Conservation (phyloP, 2,113 vertebrate genomes). For the Dipodomys stephensi region DNA sequence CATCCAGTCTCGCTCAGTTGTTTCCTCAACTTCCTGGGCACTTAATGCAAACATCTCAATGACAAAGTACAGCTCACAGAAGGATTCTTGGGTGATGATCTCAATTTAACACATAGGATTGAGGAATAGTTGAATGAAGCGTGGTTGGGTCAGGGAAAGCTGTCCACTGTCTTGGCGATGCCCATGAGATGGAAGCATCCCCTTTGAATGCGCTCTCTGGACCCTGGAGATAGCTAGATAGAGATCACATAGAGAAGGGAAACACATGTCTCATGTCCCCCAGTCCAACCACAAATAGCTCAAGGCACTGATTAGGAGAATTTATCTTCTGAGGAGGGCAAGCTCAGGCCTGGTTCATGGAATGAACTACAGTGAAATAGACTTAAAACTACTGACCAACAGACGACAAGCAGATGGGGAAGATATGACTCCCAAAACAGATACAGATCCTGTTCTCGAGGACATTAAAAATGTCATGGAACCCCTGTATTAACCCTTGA, state of each 20-base stretch:
- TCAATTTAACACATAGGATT: not conserved
- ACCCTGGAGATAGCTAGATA: not conserved
- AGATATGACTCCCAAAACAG: not conserved
- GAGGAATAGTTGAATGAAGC: not conserved
- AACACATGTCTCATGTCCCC: not conserved
- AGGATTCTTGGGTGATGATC: not conserved
- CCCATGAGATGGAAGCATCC: not conserved
- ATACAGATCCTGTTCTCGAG: not conserved
- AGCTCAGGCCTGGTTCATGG: not conserved
- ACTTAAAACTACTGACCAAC: not conserved
- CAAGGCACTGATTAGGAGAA: not conserved
- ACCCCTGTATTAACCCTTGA: not conserved
- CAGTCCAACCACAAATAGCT: not conserved
- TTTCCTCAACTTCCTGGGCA: not conserved
- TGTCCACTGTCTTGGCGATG: not conserved
- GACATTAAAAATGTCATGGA: not conserved
- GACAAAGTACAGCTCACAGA: not conserved
- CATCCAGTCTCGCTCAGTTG: not conserved
- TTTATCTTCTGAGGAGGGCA: not conserved
- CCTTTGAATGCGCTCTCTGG: not conserved
- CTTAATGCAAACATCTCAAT: not conserved
- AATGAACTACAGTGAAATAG: not conserved
- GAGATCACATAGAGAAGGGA: not conserved
- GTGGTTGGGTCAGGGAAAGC: fast-evolving
- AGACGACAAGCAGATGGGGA: not conserved